A percentile compares a stretch with the other conserved stretches of the same genome.
Conservation (phyloP, 2,797 vertebrate species). For the Hylomyscus alleni region DNA sequence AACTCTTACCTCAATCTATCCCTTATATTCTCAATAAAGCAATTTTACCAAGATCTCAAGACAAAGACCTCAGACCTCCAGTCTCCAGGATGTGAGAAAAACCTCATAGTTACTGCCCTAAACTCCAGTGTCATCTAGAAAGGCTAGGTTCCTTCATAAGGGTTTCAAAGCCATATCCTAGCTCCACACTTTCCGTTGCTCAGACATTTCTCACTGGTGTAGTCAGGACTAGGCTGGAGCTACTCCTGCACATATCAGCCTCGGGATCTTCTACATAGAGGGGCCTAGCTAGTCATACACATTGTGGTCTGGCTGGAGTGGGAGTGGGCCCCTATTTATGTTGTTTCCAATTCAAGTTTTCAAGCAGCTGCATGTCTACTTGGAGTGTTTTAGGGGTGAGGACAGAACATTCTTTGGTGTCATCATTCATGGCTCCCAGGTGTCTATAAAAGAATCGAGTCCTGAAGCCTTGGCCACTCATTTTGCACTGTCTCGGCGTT, state of each 20-base stretch:
- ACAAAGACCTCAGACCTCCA: not conserved
- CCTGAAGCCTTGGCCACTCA: not conserved
- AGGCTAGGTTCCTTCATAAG: not conserved
- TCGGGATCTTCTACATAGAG: not conserved
- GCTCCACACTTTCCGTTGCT: not conserved
- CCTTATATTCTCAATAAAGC: not conserved
- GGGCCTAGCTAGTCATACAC: not conserved
- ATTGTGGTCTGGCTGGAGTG: not conserved
- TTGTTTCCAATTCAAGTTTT: conserved; percentile 23
- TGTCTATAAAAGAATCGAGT: not conserved
- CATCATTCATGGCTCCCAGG: not conserved
- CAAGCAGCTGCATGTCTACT: conserved; percentile 1
- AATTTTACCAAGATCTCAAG: not conserved
- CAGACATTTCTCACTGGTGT: not conserved
- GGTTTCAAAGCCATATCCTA: not conserved
- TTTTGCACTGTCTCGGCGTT: not conserved
- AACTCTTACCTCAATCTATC: not conserved
- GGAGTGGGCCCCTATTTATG: not conserved
- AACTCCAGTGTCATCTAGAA: not conserved
- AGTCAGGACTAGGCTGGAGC: not conserved
- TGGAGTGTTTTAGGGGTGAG: not conserved
- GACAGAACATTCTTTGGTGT: not conserved
- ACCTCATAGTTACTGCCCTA: not conserved
- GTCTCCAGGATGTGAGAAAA: not conserved
- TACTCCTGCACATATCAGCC: not conserved